Base-by-base conservation (phyloP, 2,888 invertebrate genomes). In the Ellobium chinense region DNA sequence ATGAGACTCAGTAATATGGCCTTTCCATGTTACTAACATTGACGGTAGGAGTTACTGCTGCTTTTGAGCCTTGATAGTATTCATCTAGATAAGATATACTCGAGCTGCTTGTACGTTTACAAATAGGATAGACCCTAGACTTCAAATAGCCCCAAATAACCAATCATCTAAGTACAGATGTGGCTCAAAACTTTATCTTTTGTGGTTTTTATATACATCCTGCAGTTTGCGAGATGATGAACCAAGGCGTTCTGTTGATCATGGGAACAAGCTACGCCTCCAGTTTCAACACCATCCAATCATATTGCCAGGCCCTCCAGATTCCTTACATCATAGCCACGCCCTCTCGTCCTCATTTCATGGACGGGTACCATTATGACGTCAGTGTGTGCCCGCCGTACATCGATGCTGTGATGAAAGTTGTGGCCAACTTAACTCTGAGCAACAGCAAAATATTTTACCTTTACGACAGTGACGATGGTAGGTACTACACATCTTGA, bases 371-470 rank as follows among this genome's bases (percentile, higher is more conserved):
- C 36, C 80, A 85, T n/a, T 92, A 86, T 81, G 89, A 90, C 72
- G 77, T 92, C 31, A 88, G 89, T 93, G 96, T 99, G 96, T 95
- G 97, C 83, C 99, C 99, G 31, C 97, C 98, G 93, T 98, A 98
- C 94, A 97, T 98, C 93, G 96, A 96, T 90, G 98, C 99, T 79
- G 96, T 99, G 91, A 96, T 98, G 88, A 98, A 98, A 94, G 96
- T 98, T 81, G 97, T 99, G 89, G 81, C 83, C 7, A 95, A 96
- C 84, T 96, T 96, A 93, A 98, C 98, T 93, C 96, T 96, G 58
- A 98, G 97, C 97, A 78, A 65, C n/a, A 95, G 95, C 88, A 95
- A 96, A 92, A 95, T 98, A 87, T 96, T 97, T 90, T 98, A 97
- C 93, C 95, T 98, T 88, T 97, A 97, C 93, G 97, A 97, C 93